Conservation (phyloP, 2,888 invertebrate genomes). For the Drosophila sordidula region DNA sequence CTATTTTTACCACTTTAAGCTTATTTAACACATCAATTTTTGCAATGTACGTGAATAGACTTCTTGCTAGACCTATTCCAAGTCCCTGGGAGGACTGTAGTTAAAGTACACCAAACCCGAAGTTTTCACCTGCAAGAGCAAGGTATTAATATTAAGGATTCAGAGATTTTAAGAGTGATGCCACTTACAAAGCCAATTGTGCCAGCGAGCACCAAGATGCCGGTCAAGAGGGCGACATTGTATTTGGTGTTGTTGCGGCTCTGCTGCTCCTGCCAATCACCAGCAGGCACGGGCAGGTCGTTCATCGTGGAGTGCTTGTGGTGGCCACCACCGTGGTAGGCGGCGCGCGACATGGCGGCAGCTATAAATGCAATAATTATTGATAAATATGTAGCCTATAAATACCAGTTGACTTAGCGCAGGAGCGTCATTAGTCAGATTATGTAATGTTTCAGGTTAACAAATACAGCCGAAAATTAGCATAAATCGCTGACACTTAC, state of each 20-base stretch:
- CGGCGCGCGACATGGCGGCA: slow-evolving; percentile 82
- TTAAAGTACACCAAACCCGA: slow-evolving; percentile 88
- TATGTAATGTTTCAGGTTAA: slow-evolving; percentile 84
- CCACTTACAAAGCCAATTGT: slow-evolving; percentile 82
- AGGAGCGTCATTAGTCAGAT: slow-evolving; percentile 43
- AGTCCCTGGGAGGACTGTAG: slow-evolving; percentile 87
- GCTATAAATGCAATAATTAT: slow-evolving; percentile 47
- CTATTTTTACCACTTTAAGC: slow-evolving; percentile 64
- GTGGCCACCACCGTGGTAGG: slow-evolving; percentile 78
- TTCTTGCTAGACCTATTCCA: slow-evolving; percentile 85
- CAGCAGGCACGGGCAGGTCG: slow-evolving; percentile 91
- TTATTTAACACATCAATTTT: slow-evolving; percentile 69
- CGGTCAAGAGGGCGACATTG: slow-evolving; percentile 88
- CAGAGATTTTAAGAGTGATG: neutral
- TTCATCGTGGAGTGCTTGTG: slow-evolving; percentile 87
- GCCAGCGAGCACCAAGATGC: slow-evolving; percentile 86
- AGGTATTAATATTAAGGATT: neutral
- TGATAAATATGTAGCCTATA: slow-evolving; percentile 1
- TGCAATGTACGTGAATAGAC: slow-evolving; percentile 45
- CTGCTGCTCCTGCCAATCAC: slow-evolving; percentile 91
- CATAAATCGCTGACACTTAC: slow-evolving; percentile 52
- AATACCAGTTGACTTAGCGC: slow-evolving; percentile 7
- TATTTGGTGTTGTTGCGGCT: slow-evolving; percentile 89
- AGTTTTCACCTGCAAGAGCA: slow-evolving; percentile 86
- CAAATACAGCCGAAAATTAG: slow-evolving; percentile 14